Percentiles rank a stretch among this genome's conserved stretches.
phyloP scores from a whole-genome alignment of 2,888 invertebrate species.

The Lepeophtheirus nordmannii region DNA sequence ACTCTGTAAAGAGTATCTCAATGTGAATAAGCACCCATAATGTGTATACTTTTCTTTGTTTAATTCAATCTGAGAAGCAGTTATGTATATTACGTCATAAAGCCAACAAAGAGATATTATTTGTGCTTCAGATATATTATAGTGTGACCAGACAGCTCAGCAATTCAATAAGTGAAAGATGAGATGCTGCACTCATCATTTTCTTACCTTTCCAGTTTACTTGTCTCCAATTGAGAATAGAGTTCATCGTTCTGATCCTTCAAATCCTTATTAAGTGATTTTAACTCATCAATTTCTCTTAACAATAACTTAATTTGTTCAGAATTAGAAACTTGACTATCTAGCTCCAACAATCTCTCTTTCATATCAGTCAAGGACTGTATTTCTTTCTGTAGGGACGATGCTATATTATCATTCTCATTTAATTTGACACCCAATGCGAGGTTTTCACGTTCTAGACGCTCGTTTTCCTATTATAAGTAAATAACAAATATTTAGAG shows the following conservation, averaged over 20 bases:
- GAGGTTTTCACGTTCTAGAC: background rate
- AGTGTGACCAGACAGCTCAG: too few species aligned
- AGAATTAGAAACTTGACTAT: background rate
- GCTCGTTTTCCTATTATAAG: constrained; percentile 11
- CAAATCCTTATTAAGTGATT: constrained; percentile 12
- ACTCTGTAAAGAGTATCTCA: too few species aligned
- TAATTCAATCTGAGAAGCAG: too few species aligned
- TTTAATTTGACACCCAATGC: constrained; percentile 2
- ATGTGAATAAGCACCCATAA: too few species aligned
- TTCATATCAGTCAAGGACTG: constrained; percentile 3
- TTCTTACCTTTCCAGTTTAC: constrained; percentile 12
- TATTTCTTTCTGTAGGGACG: background rate
- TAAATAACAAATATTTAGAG: background rate
- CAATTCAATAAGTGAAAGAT: background rate
- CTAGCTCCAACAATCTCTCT: constrained; percentile 13
- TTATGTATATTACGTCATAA: too few species aligned
- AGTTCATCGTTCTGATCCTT: constrained; percentile 15
- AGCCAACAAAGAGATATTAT: too few species aligned
- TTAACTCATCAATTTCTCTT: constrained; percentile 5
- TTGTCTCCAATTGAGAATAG: constrained; percentile 1
- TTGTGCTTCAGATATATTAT: too few species aligned
- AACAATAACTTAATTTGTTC: constrained; percentile 5
- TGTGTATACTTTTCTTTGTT: too few species aligned
- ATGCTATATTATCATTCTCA: background rate
- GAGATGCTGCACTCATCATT: background rate